A percentile compares a stretch with the other conserved stretches of the same genome.
Conservation (phyloP, 2,797 vertebrate genomes). For the Parauchenoglanis ngamensis region DNA sequence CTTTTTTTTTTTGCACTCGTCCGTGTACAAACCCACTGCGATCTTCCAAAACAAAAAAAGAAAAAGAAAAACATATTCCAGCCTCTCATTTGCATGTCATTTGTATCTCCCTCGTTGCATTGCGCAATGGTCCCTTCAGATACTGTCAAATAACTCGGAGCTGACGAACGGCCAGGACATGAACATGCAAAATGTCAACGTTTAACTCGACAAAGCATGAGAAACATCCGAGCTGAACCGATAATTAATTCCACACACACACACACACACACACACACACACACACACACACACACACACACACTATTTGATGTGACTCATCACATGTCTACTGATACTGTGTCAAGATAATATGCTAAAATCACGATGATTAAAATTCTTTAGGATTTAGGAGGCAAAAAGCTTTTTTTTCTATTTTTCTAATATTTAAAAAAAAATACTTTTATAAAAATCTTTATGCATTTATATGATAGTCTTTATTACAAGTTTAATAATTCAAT, state of each 20-base stretch:
- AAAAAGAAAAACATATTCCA: not conserved
- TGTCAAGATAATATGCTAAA: not conserved
- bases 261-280: not conserved
- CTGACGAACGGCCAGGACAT: not conserved
- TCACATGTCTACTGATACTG: not conserved
- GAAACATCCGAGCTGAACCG: not conserved
- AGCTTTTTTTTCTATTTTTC: not conserved
- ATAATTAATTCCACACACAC: not conserved
- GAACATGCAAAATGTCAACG: constrained; percentile 18
- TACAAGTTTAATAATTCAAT: not conserved
- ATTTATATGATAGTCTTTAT: not conserved
- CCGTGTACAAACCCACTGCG: not conserved
- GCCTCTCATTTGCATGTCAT: not conserved
- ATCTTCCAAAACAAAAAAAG: not conserved
- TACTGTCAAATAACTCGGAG: not conserved
- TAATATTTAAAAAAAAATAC: not conserved
- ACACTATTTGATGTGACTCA: not conserved
- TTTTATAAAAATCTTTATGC: not conserved
- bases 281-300: not conserved
- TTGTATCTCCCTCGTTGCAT: not conserved
- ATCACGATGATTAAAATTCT: no score
- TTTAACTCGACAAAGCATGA: not conserved
- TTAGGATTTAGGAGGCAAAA: no score
- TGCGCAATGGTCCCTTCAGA: not conserved
- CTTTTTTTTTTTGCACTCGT: not conserved